phyloP scores from a whole-genome alignment of 2,113 vertebrate species.

The Phasianus colchicus region DNA sequence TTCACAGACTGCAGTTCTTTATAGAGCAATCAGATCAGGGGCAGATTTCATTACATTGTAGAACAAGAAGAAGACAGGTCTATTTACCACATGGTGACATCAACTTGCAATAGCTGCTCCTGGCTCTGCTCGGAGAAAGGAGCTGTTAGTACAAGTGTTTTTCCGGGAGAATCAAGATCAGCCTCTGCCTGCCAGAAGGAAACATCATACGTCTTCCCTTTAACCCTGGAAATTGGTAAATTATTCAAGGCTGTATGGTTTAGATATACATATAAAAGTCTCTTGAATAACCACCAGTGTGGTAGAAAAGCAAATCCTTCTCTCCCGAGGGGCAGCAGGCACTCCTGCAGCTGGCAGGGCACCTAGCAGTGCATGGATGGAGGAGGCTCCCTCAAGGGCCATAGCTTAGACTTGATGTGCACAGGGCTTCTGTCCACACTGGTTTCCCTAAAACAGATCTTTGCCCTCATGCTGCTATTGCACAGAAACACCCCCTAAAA shows the following conservation, averaged over 20 bases:
- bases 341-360: neutral
- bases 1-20: neutral
- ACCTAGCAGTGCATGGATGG: neutral
- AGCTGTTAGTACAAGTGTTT: conserved; percentile 34
- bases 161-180: conserved; percentile 43
- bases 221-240: conserved; percentile 58
- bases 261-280: conserved; percentile 13
- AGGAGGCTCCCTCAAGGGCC: neutral
- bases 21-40: neutral
- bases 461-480: neutral
- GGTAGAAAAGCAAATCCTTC: neutral
- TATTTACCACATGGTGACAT: neutral
- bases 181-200: conserved; percentile 27
- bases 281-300: neutral
- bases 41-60: neutral
- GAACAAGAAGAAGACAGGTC: neutral
- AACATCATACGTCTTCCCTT: conserved; percentile 64
- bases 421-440: neutral
- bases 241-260: conserved; percentile 59
- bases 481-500: neutral
- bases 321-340: neutral
- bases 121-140: neutral
- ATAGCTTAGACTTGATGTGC: rapidly evolving
- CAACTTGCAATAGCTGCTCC: neutral
- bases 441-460: neutral